These are phyloP conservation scores for Dolichopus griseipennis DNA, from an alignment of 2,888 invertebrate genomes.

Conservation along the genomic window DNA sequence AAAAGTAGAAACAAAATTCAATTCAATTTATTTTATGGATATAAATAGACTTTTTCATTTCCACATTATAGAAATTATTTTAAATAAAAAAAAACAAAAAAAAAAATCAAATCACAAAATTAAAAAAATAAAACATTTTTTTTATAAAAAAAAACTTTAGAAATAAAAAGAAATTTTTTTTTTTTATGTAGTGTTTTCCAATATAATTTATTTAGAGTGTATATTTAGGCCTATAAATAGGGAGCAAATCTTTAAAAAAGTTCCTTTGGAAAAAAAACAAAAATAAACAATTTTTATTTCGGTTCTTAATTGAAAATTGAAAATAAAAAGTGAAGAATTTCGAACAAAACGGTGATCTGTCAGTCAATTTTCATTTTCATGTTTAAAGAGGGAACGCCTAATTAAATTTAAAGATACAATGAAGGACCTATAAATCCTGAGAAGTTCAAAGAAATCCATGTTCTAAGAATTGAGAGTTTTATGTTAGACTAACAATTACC, in stretches of 20 bases:
- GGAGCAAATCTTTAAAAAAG: not conserved
- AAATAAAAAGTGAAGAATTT: too few relatives aligned
- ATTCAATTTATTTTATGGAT: constrained; percentile 4
- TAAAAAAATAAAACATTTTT: too few relatives aligned
- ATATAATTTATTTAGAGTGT: not conserved
- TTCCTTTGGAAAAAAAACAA: not conserved
- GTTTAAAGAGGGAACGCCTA: too few relatives aligned
- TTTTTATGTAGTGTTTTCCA: constrained; percentile 3
- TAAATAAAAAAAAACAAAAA: not conserved
- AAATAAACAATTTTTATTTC: not conserved
- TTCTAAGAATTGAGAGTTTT: too few relatives aligned
- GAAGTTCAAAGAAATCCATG: too few relatives aligned
- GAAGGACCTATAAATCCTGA: too few relatives aligned
- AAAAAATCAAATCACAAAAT: not conserved
- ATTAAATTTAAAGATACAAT: too few relatives aligned
- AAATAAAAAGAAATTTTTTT: not conserved
- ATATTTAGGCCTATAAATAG: not conserved
- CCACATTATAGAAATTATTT: not conserved
- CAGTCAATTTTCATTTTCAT: too few relatives aligned
- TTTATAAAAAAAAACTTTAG: too few relatives aligned
- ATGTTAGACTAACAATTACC: too few relatives aligned
- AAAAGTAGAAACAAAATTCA: not conserved
- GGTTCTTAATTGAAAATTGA: too few relatives aligned
- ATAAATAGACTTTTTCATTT: constrained; percentile 5
- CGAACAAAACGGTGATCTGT: too few relatives aligned